Percentiles rank a stretch among this genome's conserved stretches.
Evolutionary conservation across 2,113 vertebrate species (phyloP).

Genomic region (Pelecanus crispus): DNA sequence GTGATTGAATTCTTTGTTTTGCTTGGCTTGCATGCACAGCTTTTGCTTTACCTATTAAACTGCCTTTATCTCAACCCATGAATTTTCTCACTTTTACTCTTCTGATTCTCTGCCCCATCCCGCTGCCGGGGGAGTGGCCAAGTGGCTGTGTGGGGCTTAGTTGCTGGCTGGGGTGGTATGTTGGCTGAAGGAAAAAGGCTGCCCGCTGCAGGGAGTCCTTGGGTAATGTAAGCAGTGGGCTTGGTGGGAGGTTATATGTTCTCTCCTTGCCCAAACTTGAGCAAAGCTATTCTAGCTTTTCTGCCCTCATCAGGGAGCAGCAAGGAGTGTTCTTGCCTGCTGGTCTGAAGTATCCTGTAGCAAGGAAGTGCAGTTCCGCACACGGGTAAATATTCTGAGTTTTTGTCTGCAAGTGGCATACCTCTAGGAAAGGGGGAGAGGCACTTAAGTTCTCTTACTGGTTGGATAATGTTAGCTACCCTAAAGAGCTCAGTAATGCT

Average conservation of each 20-base stretch:
- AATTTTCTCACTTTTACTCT: no score
- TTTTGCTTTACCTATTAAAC: no score
- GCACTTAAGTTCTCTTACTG: background rate
- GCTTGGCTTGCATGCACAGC: no score
- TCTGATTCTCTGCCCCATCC: no score
- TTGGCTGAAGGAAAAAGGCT: background rate
- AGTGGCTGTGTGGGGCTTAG: no score
- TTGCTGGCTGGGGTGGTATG: background rate
- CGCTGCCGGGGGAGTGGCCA: no score
- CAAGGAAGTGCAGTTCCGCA: background rate
- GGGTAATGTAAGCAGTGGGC: background rate
- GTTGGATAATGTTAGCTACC: background rate
- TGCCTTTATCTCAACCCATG: no score
- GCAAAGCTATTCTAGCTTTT: background rate
- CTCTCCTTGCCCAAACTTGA: background rate
- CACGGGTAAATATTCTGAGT: background rate
- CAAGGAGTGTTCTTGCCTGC: background rate
- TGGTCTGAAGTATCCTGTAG: background rate
- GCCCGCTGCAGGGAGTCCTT: background rate
- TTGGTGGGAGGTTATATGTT: background rate
- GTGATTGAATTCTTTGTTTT: no score
- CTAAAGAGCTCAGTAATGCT: background rate
- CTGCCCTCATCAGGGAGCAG: background rate
- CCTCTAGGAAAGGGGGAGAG: background rate
- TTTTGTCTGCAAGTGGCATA: background rate